phyloP scores from a whole-genome alignment of 2,113 vertebrate species.

The Chaetodon trifascialis region DNA sequence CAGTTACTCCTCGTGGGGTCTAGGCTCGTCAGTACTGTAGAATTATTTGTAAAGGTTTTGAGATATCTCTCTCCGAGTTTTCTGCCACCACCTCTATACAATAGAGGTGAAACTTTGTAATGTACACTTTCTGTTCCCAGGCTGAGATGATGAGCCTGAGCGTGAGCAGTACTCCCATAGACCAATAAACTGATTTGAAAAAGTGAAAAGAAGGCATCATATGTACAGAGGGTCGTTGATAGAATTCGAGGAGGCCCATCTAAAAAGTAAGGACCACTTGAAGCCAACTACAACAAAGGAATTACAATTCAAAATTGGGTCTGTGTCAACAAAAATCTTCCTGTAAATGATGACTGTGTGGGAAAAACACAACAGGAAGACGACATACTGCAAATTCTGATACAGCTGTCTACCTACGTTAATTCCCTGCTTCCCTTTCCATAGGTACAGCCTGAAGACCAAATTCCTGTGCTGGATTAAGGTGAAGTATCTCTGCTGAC shows the following conservation, averaged over 20 bases:
- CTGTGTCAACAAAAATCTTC: not conserved
- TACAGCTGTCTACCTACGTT: conserved; percentile 32
- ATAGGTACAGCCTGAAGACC: conserved; percentile 38
- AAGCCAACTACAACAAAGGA: not conserved
- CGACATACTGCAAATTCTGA: conserved; percentile 10
- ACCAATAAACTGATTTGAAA: too few species aligned
- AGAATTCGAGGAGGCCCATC: not conserved
- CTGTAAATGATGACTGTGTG: not conserved
- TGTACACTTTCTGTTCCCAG: too few species aligned
- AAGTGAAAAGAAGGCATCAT: not conserved
- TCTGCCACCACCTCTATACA: too few species aligned
- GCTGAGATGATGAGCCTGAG: too few species aligned
- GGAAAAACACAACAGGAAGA: conserved; percentile 1
- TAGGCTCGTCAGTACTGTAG: too few species aligned
- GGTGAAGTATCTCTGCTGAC: conserved; percentile 68
- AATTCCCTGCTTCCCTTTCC: conserved; percentile 49
- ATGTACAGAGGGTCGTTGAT: not conserved
- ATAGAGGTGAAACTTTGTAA: too few species aligned
- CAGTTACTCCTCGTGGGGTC: too few species aligned
- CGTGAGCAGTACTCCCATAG: not conserved
- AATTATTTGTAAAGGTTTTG: too few species aligned
- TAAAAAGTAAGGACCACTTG: not conserved
- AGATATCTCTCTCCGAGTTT: too few species aligned
- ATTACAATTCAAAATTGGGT: not conserved
- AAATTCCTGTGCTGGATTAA: conserved; percentile 73